Evolutionary conservation across 2,888 invertebrate genomes (phyloP).

Genomic region (Lasioglossum villosulum): DNA sequence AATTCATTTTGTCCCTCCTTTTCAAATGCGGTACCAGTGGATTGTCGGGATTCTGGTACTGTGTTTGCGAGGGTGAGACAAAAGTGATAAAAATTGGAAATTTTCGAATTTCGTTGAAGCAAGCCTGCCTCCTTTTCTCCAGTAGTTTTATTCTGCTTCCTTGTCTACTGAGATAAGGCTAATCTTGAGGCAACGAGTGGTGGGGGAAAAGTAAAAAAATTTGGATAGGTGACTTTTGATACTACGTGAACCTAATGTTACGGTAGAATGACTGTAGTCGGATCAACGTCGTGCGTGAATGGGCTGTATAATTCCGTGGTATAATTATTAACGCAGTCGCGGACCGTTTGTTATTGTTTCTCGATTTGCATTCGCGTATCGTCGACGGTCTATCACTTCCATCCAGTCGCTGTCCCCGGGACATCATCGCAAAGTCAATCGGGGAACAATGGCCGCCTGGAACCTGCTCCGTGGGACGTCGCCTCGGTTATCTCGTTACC

Average conservation of each 20-base stretch:
- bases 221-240: not conserved
- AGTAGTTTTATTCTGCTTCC: too few relatives aligned
- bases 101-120: too few relatives aligned
- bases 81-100: not conserved
- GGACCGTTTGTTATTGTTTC: conserved; percentile 45
- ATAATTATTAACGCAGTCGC: conserved; percentile 60
- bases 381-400: conserved; percentile 38
- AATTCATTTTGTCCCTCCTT: too few relatives aligned
- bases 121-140: too few relatives aligned
- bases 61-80: not conserved
- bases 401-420: conserved; percentile 11
- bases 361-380: conserved; percentile 50
- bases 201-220: too few relatives aligned
- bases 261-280: not conserved
- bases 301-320: conserved; percentile 41
- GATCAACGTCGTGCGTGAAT: not conserved
- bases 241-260: not conserved
- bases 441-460: conserved; percentile 45
- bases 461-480: conserved; percentile 25
- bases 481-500: conserved; percentile 46
- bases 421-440: conserved; percentile 24
- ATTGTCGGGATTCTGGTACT: not conserved
- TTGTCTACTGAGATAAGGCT: too few relatives aligned
- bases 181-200: too few relatives aligned
- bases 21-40: not conserved